Evolutionary conservation across 1,140 invertebrate species (phyloP).

Genomic region (Nymphalis io): DNA sequence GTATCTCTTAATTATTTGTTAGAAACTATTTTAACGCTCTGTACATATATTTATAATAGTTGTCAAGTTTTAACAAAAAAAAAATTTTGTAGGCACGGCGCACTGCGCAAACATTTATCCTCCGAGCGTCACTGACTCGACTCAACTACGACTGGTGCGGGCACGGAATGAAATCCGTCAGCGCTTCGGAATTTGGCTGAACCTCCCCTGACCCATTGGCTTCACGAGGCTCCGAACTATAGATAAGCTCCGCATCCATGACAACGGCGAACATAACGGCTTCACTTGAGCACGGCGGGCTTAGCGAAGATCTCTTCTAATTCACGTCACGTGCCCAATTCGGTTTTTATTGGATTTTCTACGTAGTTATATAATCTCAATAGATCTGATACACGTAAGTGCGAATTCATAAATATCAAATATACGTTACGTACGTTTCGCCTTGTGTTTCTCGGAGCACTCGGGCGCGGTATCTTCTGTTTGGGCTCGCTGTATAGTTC

Average conservation of each 20-base stretch:
- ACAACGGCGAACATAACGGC: constrained; percentile 16
- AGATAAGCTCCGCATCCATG: constrained; percentile 13
- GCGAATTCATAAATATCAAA: no score
- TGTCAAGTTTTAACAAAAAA: no score
- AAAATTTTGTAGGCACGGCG: constrained; percentile 88
- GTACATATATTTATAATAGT: no score
- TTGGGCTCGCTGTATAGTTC: background rate
- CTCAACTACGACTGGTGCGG: constrained; percentile 82
- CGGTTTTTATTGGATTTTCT: background rate
- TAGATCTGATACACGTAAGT: no score
- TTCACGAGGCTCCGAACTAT: constrained; percentile 20
- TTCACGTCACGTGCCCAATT: no score
- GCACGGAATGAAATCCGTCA: constrained; percentile 84
- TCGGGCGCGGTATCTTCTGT: constrained; percentile 4
- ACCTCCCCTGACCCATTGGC: constrained; percentile 33
- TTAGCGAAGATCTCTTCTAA: constrained; percentile 8
- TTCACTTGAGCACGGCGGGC: constrained; percentile 13
- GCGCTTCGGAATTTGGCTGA: constrained; percentile 81
- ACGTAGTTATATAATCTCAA: constrained; percentile 9
- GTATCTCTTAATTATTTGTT: no score
- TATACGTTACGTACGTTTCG: no score
- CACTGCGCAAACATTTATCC: constrained; percentile 93
- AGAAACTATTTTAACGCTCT: no score
- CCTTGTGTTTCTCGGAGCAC: background rate
- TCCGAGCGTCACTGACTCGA: constrained; percentile 81